Base-by-base conservation (phyloP, 2,888 invertebrate genomes). In the Micropterix aruncella region DNA sequence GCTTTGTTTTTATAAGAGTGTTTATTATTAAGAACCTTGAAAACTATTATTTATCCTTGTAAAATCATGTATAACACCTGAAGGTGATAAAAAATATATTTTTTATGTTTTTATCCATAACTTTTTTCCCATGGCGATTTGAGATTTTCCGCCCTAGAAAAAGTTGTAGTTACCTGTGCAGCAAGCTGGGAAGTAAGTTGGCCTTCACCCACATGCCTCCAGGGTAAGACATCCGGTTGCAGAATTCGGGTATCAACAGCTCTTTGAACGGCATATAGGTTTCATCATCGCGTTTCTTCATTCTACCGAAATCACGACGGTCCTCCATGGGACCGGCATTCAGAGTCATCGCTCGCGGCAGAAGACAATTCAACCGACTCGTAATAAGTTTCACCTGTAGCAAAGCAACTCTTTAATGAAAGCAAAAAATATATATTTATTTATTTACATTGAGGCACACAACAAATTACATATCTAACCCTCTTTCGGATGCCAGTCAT, bases 181-280 rank as follows among this genome's bases (percentile, higher is more conserved):
- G 57, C 46, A 94, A 76, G 16, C 87, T 83, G 0, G 97, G 96
- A 45, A 99, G 57, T 44, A 86, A 74, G 2, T 80, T 77, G 0
- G 88, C 83, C 62, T 95, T 92, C 16, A 86, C 70, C 89, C 93
- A 95, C 47, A 93, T 67, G 9, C 81, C 66, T 15, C 80, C 75
- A 0, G 88, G 84, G 57, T 77, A 86, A 1, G 72, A 68, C 49
- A 80, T 79, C 55, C 74, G 78, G 18, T 79, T 74, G 57, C 92
- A 89, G 50, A 93, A 71, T 63, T 99, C 97, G 0, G 96, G 93
- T 9, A 96, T 75, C 39, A 96, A 74, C 46, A 83, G 74, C 52
- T 87, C 80, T 1, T 69, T 64, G 47, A 74, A 70, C 14, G 53
- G 57, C 37, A 60, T 62, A 1, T 57, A 56, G 47, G 61, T 56